Conservation (phyloP, 2,888 invertebrate species). For the Fragum sueziense region DNA sequence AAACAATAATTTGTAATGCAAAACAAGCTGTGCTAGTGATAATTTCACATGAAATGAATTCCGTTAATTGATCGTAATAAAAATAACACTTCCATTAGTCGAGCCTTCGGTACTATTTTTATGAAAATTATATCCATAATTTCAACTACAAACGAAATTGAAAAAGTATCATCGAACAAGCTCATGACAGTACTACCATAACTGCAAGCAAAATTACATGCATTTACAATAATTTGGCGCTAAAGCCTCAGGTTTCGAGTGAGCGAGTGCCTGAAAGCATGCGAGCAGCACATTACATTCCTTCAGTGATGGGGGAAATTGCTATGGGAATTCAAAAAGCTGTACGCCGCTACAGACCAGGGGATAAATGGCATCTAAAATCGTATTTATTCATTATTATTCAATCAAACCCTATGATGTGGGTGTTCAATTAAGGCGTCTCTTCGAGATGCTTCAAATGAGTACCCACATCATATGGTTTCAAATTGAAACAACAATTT, state of each 20-base stretch:
- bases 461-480: too few relatives aligned
- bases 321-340: conserved; percentile 28
- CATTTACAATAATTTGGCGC: too few relatives aligned
- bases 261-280: conserved; percentile 12
- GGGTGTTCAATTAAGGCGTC: too few relatives aligned
- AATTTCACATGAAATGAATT: conserved; percentile 17
- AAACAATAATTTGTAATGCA: conserved; percentile 13
- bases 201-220: too few relatives aligned
- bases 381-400: too few relatives aligned
- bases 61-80: conserved; percentile 24
- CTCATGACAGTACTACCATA: too few relatives aligned
- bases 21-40: neutral
- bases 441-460: too few relatives aligned
- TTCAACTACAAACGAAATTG: neutral
- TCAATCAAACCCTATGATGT: too few relatives aligned
- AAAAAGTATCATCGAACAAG: neutral
- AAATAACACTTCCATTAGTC: conserved; percentile 15
- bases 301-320: conserved; percentile 28
- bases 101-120: neutral
- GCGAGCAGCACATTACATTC: conserved; percentile 21
- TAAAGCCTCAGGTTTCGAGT: too few relatives aligned
- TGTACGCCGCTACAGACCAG: too few relatives aligned
- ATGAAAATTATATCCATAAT: conserved; percentile 3
- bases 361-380: too few relatives aligned
- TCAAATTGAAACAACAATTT: too few relatives aligned